Percentiles rank a stretch among this genome's conserved stretches.
Conservation (phyloP, 2,888 invertebrate genomes). For the Drosophila robusta region DNA sequence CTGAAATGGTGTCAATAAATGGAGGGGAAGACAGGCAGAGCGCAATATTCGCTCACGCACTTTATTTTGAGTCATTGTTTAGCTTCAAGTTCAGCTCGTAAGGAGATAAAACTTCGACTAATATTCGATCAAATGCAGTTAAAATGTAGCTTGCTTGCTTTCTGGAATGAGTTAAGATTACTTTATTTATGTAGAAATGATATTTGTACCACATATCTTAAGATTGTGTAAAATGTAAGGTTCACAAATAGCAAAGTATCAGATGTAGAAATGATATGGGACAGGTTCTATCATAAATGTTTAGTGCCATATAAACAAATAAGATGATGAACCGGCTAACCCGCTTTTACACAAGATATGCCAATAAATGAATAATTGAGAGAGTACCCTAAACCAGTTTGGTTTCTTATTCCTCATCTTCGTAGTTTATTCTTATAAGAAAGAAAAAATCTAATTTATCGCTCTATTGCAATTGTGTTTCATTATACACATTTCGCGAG, state of each 20-base stretch:
- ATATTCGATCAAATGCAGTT: too few species aligned
- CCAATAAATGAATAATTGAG: constrained; percentile 41
- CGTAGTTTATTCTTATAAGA: constrained; percentile 5
- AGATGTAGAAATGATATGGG: constrained; percentile 11
- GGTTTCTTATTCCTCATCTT: background rate
- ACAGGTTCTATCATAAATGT: constrained; percentile 29
- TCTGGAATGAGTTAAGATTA: too few species aligned
- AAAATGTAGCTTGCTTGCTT: too few species aligned
- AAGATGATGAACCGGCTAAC: constrained; percentile 34
- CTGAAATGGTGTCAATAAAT: background rate
- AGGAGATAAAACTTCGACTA: too few species aligned
- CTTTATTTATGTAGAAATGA: too few species aligned
- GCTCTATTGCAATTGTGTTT: constrained; percentile 60
- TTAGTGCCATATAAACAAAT: background rate
- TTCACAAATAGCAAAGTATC: too few species aligned
- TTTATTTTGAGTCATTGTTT: background rate
- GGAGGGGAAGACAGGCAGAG: background rate
- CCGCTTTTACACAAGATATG: constrained; percentile 36
- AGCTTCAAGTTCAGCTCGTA: too few species aligned
- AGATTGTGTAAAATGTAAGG: too few species aligned
- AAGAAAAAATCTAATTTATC: constrained; percentile 51
- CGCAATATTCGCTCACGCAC: background rate
- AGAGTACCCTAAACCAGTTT: constrained; percentile 55
- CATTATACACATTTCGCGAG: constrained; percentile 14
- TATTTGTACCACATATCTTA: too few species aligned